Base-by-base conservation (phyloP, 2,113 vertebrate species). In the Lampris incognitus region DNA sequence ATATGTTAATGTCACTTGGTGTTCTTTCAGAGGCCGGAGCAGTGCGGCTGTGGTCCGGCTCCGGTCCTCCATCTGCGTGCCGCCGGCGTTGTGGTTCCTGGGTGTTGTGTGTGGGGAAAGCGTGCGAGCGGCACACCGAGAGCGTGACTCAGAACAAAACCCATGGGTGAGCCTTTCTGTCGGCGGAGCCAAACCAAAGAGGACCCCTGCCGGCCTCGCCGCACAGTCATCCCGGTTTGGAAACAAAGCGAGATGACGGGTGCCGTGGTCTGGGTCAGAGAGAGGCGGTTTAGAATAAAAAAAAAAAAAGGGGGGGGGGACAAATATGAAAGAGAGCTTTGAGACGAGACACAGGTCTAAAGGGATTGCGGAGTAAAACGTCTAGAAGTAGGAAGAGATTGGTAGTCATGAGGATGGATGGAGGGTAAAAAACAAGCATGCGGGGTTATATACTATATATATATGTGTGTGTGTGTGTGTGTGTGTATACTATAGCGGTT, bases 171-270 rank as follows among this genome's bases (percentile, higher is more conserved):
- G 68, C 49, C 59, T 80, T 46, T 64, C 41, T 87, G 76, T 73
- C 72, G 77, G 74, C 78, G 67, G 63, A 79, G 77, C 77, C 64
- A 55, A 69, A 74, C 84, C 82, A 60, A 64, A 59, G 40, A 67
- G 71, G 78, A 66, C 65, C 68, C 24, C 0, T 9, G 77, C 57
- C 78, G 71, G 68, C 79, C 83, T 85, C 65, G 65, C 72, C 74
- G 72, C 75, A 65, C 5, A 73, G 74, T 57, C 69, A 62, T 67
- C 51, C 50, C 24, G 24, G 5, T 54, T 67, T 62, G 49, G 50
- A 75, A 81, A 85, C 51, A 69, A 71, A 24, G 51, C 40, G 80
- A 74, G 87, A 87, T 86, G 59, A 79, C 86, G 87, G 87, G 76
- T 78, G 66, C 65, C 78, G 66, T 69, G 65, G 72, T 83, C 69